Evolutionary conservation across 2,888 invertebrate genomes (phyloP).

Genomic region (Saturnia japonica): DNA sequence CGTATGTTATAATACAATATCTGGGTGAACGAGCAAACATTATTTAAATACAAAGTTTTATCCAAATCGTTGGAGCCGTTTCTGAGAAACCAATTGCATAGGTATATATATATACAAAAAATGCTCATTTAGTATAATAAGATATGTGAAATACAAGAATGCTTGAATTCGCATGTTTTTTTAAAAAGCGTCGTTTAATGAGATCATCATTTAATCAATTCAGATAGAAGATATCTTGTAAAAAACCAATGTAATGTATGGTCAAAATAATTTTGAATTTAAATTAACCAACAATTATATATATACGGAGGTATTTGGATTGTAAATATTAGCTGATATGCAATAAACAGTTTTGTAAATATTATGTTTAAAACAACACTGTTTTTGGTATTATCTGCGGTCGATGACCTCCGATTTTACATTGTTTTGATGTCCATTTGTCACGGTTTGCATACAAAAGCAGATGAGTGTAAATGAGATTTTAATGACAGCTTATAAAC

Average conservation of each 20-base stretch:
- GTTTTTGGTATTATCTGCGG: not conserved
- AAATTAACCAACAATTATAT: not conserved
- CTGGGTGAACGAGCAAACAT: too few species aligned
- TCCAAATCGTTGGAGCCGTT: too few species aligned
- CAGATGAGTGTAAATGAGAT: not conserved
- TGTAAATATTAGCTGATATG: not conserved
- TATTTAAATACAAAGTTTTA: too few species aligned
- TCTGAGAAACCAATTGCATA: too few species aligned
- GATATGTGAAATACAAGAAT: not conserved
- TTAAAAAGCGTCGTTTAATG: not conserved
- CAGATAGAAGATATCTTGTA: not conserved
- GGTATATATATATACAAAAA: too few species aligned
- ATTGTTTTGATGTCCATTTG: not conserved
- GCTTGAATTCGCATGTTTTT: not conserved
- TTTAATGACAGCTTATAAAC: slow-evolving; percentile 2
- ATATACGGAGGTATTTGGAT: not conserved
- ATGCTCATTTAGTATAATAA: too few species aligned
- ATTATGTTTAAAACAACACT: not conserved
- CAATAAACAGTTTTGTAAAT: not conserved
- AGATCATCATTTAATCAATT: not conserved
- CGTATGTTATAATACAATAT: not conserved
- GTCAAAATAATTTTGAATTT: not conserved
- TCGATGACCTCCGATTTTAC: slow-evolving; percentile 1
- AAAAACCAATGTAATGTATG: not conserved
- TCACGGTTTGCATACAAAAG: slow-evolving; percentile 6